Base-by-base conservation (phyloP, 1,140 invertebrate species). In the Drosophila tropicalis region DNA sequence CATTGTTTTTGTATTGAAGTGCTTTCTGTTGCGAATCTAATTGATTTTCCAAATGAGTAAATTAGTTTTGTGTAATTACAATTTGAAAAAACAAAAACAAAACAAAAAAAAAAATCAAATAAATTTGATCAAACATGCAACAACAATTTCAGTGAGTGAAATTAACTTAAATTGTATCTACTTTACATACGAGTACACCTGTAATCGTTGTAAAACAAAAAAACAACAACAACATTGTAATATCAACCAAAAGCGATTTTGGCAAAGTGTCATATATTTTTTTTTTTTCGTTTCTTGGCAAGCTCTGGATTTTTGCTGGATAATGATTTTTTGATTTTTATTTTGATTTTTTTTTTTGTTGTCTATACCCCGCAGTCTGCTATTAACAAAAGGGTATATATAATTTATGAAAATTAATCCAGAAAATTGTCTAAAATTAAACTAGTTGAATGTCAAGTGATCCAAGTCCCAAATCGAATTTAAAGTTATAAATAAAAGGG, bases 221-320 rank as follows among this genome's bases (percentile, higher is more conserved):
- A 39, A 13, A 10, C 17, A 4, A 19, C 7, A 12, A 51, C 44
- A 19, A 4, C 17, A 51, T 12, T 51, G 10, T 22, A 22, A 9
- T 51, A 22, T 3, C 2, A 12, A 51, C 2, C 17, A 7, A 15
- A 44, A 15, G 3, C 5, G 4, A 9, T 22, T 17, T 51, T 51
- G 44, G 44, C 44, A 51, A 47, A 9, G 17, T 36, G n/a, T 36
- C 22, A 64, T 60, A 54, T 69, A 41, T 60, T 39, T 15, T 6
- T 70, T 60, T 69, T 63, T 76, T 70, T 76, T 76, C 72, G 66
- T 69, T 63, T 76, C 64, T 76, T 76, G 73, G 66, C 73, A 76
- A 76, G 29, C 72, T 68, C 62, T 76, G 63, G 47, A 39, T 40
- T 58, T 57, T 15, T 34, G 51, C 34, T 67, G 64, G 70, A 36